phyloP scores from a whole-genome alignment of 2,888 invertebrate species.

The Metallyticus violacea region DNA sequence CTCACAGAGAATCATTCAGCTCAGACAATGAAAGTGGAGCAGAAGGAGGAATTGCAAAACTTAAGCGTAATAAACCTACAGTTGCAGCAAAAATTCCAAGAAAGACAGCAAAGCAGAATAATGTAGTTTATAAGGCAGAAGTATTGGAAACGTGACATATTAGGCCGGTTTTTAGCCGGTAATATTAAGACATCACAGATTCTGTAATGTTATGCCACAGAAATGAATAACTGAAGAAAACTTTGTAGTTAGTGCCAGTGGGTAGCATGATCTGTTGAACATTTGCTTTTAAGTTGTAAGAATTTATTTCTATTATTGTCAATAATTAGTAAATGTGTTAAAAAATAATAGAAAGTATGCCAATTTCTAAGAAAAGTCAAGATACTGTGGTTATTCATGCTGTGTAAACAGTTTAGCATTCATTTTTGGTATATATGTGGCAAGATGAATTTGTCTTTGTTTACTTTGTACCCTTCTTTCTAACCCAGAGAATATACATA shows the following conservation, averaged over 20 bases:
- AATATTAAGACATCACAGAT: background rate
- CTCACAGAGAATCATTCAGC: slow-evolving; percentile 40
- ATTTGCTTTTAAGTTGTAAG: no score
- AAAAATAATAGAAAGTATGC: background rate
- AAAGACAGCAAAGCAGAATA: background rate
- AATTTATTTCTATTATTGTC: background rate
- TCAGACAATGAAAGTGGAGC: slow-evolving; percentile 49
- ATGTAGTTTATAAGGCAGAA: background rate
- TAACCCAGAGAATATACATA: background rate
- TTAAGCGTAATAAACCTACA: background rate
- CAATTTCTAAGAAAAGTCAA: background rate
- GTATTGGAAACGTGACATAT: background rate
- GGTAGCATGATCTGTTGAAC: background rate
- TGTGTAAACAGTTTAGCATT: background rate
- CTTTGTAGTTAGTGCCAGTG: background rate
- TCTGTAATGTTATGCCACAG: background rate
- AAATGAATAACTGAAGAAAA: background rate
- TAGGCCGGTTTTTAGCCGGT: background rate
- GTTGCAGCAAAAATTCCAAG: background rate
- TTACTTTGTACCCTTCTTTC: background rate
- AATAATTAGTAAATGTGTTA: background rate
- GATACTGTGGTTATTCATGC: background rate
- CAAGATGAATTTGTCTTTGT: background rate
- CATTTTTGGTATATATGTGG: background rate
- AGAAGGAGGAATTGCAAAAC: slow-evolving; percentile 35